Percentiles rank a stretch among this genome's conserved stretches.
These are phyloP conservation scores for Lethenteron camtschaticum DNA, from an alignment of 2,113 vertebrate species.

Conservation along the genomic window DNA sequence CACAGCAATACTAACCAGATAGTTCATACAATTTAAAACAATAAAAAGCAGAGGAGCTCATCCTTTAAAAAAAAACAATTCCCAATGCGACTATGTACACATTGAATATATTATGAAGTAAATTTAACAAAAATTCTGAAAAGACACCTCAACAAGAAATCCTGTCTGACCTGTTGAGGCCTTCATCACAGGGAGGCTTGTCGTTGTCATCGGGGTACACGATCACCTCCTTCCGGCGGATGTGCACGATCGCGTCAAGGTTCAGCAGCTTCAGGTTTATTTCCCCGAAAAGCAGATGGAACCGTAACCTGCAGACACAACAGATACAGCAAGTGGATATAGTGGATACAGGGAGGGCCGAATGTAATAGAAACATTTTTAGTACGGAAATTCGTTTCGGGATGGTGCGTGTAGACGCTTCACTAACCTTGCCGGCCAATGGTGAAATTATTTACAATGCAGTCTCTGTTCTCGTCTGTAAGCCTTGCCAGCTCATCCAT, in stretches of 20 bases:
- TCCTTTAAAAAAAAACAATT: not conserved
- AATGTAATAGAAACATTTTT: too few relatives aligned
- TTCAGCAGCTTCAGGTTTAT: constrained; percentile 54
- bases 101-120: not conserved
- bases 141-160: not conserved
- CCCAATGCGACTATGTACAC: not conserved
- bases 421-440: constrained; percentile 60
- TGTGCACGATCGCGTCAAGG: constrained; percentile 72
- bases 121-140: not conserved
- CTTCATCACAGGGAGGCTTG: constrained; percentile 55
- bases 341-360: too few relatives aligned
- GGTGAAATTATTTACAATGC: constrained; percentile 65
- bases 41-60: not conserved
- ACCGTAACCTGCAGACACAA: constrained; percentile 43
- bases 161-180: constrained; percentile 53
- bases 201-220: constrained; percentile 66
- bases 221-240: constrained; percentile 79
- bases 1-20: not conserved
- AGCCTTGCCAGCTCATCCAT: constrained; percentile 59
- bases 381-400: too few relatives aligned
- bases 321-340: too few relatives aligned
- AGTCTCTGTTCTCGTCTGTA: constrained; percentile 43
- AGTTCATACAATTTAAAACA: not conserved
- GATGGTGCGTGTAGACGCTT: too few relatives aligned
- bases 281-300: constrained; percentile 63